Evolutionary conservation across 1,140 invertebrate genomes (phyloP).

Genomic region (Parasteatoda tepidariorum): DNA sequence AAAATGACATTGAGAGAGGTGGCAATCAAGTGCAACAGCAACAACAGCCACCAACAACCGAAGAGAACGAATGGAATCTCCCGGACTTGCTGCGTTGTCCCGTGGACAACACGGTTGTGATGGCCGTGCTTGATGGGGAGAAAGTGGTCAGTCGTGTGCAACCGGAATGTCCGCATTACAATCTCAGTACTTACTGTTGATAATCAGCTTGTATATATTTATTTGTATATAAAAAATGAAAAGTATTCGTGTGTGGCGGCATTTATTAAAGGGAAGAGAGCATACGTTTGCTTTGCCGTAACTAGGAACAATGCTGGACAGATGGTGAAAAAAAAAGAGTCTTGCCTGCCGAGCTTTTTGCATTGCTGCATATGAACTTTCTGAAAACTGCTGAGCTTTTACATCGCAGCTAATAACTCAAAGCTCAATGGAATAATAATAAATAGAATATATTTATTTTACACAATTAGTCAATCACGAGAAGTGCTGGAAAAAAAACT

Average conservation of each 20-base stretch:
- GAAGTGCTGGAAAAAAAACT: background rate
- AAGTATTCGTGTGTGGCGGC: slow-evolving; percentile 1
- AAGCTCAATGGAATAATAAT: slow-evolving; percentile 45
- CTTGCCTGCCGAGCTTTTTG: slow-evolving; percentile 38
- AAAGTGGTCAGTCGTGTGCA: slow-evolving; percentile 85
- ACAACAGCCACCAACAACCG: background rate
- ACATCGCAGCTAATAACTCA: slow-evolving; percentile 10
- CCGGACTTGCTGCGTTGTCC: slow-evolving; percentile 58
- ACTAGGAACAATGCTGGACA: slow-evolving; percentile 48
- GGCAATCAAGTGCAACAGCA: background rate
- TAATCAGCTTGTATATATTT: slow-evolving; percentile 53
- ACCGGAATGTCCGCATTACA: slow-evolving; percentile 68
- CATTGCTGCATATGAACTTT: slow-evolving; percentile 19
- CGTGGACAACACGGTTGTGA: slow-evolving; percentile 72
- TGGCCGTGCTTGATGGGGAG: slow-evolving; percentile 83
- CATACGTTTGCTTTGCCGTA: slow-evolving; percentile 49
- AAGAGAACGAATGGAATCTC: slow-evolving; percentile 46
- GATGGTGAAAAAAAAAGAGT: too few species aligned
- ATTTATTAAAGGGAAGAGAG: slow-evolving; percentile 1
- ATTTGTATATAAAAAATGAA: slow-evolving; percentile 38
- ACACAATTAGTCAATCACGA: slow-evolving; percentile 11
- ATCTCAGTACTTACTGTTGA: slow-evolving; percentile 63
- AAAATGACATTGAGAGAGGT: slow-evolving; percentile 9
- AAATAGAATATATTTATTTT: slow-evolving; percentile 46
- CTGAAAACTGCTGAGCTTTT: slow-evolving; percentile 10